Percentiles rank a stretch among this genome's conserved stretches.
Conservation (phyloP, 1,140 invertebrate genomes). For the Homarus americanus region DNA sequence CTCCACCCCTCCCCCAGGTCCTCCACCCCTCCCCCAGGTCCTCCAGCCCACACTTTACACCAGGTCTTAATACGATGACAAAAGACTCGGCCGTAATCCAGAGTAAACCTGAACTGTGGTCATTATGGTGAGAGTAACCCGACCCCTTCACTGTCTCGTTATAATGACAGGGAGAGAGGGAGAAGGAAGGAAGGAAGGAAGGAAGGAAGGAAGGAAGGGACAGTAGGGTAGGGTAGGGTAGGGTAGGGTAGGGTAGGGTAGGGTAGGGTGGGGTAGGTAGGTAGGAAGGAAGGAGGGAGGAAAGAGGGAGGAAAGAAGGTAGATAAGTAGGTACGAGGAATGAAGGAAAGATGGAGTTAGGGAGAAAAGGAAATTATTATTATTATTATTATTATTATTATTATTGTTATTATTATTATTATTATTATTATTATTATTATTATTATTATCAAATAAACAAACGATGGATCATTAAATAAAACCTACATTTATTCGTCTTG, state of each 20-base stretch:
- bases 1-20: neutral
- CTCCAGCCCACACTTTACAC: neutral
- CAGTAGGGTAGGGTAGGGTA: neutral
- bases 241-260: neutral
- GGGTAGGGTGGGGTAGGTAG: neutral
- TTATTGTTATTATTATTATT: no score
- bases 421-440: no score
- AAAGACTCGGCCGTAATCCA: conserved; percentile 22
- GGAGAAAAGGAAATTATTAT: no score
- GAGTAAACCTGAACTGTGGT: conserved; percentile 23
- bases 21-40: neutral
- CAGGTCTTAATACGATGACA: conserved; percentile 39
- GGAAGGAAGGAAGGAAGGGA: neutral
- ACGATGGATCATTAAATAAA: no score
- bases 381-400: no score
- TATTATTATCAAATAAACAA: no score
- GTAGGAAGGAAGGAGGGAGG: neutral
- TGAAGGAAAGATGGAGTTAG: neutral
- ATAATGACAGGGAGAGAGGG: conserved; percentile 3
- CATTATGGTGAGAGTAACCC: conserved; percentile 31
- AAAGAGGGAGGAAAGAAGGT: neutral
- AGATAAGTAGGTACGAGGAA: neutral
- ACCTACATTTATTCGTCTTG: no score
- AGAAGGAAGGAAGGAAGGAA: neutral
- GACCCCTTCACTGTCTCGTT: conserved; percentile 10